Evolutionary conservation across 2,797 vertebrate genomes (phyloP), one percentile per base, ranked within the genome.

Genomic region (Sorex maritimensis): DNA sequence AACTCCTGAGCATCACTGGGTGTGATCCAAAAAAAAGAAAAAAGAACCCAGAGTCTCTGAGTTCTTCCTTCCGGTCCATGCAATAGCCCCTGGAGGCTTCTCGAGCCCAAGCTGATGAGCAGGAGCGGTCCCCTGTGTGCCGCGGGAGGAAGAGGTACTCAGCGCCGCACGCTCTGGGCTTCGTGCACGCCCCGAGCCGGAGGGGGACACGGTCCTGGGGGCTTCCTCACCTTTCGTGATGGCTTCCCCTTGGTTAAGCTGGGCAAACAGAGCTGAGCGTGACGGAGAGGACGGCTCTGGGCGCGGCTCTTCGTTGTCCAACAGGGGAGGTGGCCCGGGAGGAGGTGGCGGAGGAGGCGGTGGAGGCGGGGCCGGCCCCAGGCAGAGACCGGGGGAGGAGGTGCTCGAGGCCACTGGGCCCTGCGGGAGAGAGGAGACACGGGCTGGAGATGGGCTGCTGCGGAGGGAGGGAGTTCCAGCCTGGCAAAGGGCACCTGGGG

Each of bases 221-320:
- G 26, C 61, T 90, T 91, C 58, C 97, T 96, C 44, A 99, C 99
- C 99, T 99, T 98, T 99, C 38, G 99, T 99, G 95, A 99, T 99
- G 10, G 98, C 98, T 97, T 98, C 99, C 96, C 99, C 99, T 98
- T 99, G 99, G 97, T 99, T 99, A n/a, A 99, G 99, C 97, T 99
- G 98, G 15, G 99, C 98, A 81, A 99, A 99, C 8, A 99, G 98
- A 4, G 99, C 99, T 0, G 99, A 99, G 90, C 99, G 99, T 67
- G 98, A 96, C 1, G 98, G 97, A 0, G 96, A 96, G n/a, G 98
- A 79, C 5, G 98, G 97, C 23, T 98, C 96, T 96, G 98, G 98
- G 2, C 93, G 21, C 5, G 13, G 52, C 1, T 92, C 84, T 34
- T 98, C 98, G 1, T 98, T 97, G 21, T 97, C 97, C 13, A 98